Percentiles rank a stretch among this genome's conserved stretches.
phyloP scores from a whole-genome alignment of 1,140 invertebrate species.

The Oncopeltus fasciatus region DNA sequence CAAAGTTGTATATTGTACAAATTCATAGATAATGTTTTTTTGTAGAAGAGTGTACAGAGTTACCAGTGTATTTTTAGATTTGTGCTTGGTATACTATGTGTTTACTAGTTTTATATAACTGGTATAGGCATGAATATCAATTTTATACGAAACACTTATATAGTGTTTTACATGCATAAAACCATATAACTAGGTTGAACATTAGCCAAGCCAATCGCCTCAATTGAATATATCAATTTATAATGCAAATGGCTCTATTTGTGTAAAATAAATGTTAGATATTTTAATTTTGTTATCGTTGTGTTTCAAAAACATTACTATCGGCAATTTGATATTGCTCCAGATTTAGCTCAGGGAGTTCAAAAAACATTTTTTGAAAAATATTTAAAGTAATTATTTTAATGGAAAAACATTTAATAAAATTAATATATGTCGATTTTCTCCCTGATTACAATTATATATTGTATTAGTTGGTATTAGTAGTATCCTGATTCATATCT shows the following conservation, averaged over 20 bases:
- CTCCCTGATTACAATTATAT: not conserved
- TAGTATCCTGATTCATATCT: not conserved
- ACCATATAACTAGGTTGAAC: too few species aligned
- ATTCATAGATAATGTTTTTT: not conserved
- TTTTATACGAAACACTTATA: too few species aligned
- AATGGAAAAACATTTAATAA: not conserved
- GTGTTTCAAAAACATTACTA: not conserved
- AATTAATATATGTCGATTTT: not conserved
- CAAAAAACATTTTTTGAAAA: not conserved
- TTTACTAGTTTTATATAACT: too few species aligned
- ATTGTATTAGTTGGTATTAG: not conserved
- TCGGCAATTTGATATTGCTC: conserved; percentile 1
- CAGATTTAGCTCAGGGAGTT: conserved; percentile 9
- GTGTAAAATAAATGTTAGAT: not conserved
- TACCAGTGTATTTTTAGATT: not conserved
- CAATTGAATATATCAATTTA: not conserved
- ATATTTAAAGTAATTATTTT: not conserved
- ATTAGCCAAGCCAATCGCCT: not conserved
- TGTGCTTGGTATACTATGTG: too few species aligned
- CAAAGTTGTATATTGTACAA: not conserved
- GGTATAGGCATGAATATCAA: too few species aligned
- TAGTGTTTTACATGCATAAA: too few species aligned
- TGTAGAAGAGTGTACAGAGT: not conserved
- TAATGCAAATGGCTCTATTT: not conserved
- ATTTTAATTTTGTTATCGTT: not conserved